A percentile compares a stretch with the other conserved stretches of the same genome.
These are phyloP conservation scores for Pinctada fucata DNA, from an alignment of 2,888 invertebrate genomes.

Conservation along the genomic window DNA sequence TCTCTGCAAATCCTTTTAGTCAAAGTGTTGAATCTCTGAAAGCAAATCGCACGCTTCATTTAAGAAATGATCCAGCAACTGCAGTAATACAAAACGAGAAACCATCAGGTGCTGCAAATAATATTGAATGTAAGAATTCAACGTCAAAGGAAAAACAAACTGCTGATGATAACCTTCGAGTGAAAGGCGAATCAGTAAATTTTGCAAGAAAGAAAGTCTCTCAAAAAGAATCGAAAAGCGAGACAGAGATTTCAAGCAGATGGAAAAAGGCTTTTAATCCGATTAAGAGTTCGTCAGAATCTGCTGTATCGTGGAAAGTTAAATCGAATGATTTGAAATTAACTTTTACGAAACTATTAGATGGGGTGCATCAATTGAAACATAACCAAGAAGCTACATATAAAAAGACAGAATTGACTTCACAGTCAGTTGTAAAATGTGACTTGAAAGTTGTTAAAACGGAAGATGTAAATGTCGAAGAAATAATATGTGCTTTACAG, in stretches of 20 bases:
- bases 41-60: neutral
- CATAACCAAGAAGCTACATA: neutral
- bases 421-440: no score
- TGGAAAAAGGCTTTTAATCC: neutral
- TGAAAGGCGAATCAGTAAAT: neutral
- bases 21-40: slow-evolving; percentile 28
- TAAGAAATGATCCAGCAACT: neutral
- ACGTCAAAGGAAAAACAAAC: neutral
- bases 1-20: slow-evolving; percentile 31
- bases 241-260: neutral
- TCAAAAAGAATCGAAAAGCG: neutral
- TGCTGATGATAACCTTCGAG: neutral
- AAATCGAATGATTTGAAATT: neutral
- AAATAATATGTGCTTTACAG: no score
- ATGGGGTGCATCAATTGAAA: neutral
- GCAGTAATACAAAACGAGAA: neutral
- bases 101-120: neutral
- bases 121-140: neutral
- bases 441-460: no score
- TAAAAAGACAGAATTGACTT: no score
- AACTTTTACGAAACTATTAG: neutral
- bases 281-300: neutral
- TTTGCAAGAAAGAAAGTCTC: neutral
- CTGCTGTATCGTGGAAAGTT: slow-evolving; percentile 3
- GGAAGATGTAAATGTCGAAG: no score